These are phyloP conservation scores for Saxicola maurus DNA, from an alignment of 2,797 vertebrate genomes.

Conservation along the genomic window DNA sequence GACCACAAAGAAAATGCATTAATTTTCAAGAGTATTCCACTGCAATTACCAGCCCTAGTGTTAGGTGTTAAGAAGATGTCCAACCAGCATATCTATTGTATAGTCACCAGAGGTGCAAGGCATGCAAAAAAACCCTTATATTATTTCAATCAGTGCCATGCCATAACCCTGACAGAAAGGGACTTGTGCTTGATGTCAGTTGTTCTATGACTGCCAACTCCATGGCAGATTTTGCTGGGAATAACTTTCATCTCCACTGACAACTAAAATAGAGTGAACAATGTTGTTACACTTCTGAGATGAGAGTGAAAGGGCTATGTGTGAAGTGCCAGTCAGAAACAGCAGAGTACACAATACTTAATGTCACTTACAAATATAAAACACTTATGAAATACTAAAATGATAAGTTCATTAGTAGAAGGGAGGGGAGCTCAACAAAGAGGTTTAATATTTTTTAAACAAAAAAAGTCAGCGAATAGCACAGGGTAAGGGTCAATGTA, in stretches of 20 bases:
- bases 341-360: background rate
- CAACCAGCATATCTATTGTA: background rate
- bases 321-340: background rate
- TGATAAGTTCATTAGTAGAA: background rate
- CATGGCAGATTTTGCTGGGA: background rate
- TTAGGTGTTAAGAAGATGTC: background rate
- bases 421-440: background rate
- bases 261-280: slow-evolving; percentile 11
- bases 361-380: background rate
- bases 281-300: background rate
- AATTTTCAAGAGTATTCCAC: background rate
- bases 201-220: background rate
- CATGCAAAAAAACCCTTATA: background rate
- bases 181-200: background rate
- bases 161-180: background rate
- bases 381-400: background rate
- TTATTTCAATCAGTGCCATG: background rate
- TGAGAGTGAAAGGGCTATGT: background rate
- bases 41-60: background rate
- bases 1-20: background rate
- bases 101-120: background rate
- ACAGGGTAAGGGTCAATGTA: background rate
- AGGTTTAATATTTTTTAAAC: background rate
- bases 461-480: background rate
- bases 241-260: slow-evolving; percentile 19